Percentiles rank a stretch among this genome's conserved stretches.
Conservation (phyloP, 1,140 invertebrate genomes). For the Homarus americanus region DNA sequence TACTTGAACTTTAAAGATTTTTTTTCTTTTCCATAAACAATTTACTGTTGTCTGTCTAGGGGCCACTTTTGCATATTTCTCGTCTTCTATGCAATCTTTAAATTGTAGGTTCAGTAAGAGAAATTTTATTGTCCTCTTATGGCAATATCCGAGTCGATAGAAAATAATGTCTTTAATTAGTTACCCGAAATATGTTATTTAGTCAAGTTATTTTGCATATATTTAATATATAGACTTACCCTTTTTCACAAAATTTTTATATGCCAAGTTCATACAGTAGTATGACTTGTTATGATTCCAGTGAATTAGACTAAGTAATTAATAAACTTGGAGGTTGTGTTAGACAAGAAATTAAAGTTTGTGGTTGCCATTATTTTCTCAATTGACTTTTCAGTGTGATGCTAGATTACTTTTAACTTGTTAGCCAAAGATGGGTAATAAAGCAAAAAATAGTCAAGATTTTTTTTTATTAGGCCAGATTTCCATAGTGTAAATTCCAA, state of each 20-base stretch:
- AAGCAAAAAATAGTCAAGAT: not conserved
- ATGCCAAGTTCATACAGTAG: too few species aligned
- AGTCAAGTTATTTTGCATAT: not conserved
- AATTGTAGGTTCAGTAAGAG: not conserved
- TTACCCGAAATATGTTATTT: not conserved
- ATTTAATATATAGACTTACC: not conserved
- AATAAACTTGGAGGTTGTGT: too few species aligned
- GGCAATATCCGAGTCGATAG: not conserved
- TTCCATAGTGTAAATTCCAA: not conserved
- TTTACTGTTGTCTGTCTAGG: constrained; percentile 7
- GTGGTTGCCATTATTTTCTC: not conserved
- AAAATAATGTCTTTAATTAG: constrained; percentile 21
- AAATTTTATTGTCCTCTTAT: not conserved
- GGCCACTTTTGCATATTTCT: constrained; percentile 14
- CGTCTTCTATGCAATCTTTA: constrained; percentile 2
- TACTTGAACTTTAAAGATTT: not conserved
- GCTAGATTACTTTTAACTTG: not conserved
- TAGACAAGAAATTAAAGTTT: not conserved
- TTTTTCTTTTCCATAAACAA: not conserved
- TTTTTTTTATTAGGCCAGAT: not conserved
- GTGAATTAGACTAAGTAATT: not conserved
- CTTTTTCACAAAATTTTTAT: too few species aligned
- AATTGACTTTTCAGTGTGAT: not conserved
- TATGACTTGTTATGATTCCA: not conserved
- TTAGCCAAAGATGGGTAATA: not conserved